Conservation (phyloP, 1,140 invertebrate species). For the Drosophila sechellia region DNA sequence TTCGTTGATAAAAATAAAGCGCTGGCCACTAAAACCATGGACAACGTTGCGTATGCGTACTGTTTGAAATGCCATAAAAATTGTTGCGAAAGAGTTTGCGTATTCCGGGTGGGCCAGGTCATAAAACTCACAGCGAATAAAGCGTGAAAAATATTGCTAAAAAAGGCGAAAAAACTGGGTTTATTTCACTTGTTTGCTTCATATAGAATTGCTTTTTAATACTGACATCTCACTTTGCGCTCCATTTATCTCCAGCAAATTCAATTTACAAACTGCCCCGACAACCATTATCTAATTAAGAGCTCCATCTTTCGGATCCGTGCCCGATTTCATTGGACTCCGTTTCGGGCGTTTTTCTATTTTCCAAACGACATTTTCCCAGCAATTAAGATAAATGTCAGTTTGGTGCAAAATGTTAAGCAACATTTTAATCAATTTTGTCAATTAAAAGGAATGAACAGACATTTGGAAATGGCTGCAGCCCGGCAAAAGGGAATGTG, state of each 20-base stretch:
- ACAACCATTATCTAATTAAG: constrained; percentile 74
- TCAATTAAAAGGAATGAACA: constrained; percentile 71
- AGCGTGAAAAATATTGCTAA: not conserved
- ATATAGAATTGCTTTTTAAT: not conserved
- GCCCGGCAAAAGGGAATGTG: not conserved
- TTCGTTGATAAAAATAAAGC: constrained; percentile 37
- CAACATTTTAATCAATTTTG: constrained; percentile 80
- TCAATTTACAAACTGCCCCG: constrained; percentile 44
- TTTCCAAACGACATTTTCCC: constrained; percentile 46
- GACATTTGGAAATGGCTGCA: constrained; percentile 38
- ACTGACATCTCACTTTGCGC: not conserved
- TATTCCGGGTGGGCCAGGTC: constrained; percentile 56
- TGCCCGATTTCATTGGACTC: constrained; percentile 26
- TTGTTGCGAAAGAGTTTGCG: constrained; percentile 50
- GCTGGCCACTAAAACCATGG: constrained; percentile 32
- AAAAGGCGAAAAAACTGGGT: not conserved
- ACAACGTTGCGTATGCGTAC: constrained; percentile 31
- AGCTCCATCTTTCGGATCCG: constrained; percentile 46
- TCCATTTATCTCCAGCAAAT: constrained; percentile 35
- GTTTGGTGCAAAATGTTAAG: constrained; percentile 70
- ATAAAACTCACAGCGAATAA: constrained; percentile 22
- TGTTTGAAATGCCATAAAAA: constrained; percentile 54
- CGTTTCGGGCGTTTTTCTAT: constrained; percentile 22
- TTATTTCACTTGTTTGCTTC: not conserved
- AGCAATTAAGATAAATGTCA: constrained; percentile 80